These are phyloP conservation scores for Xerus inauris DNA, from an alignment of 2,113 vertebrate species.

Conservation along the genomic window DNA sequence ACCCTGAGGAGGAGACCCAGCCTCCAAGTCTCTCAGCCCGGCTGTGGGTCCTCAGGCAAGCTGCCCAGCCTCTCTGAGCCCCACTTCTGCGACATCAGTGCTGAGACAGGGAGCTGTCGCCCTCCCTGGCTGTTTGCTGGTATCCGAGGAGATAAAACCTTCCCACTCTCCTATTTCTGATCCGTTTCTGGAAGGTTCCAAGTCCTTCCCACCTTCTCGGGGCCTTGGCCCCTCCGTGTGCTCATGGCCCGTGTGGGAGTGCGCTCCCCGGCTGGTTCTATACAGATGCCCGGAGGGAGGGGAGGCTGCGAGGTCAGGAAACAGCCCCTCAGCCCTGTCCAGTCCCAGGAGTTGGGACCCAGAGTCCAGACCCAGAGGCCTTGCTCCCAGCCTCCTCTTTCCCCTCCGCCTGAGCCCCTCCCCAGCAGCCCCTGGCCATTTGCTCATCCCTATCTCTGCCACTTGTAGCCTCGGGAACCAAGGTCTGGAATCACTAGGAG, in stretches of 20 bases:
- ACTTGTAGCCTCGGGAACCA: neutral
- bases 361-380: neutral
- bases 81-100: neutral
- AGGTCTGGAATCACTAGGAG: too few relatives aligned
- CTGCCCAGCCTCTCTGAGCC: neutral
- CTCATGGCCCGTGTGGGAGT: too few relatives aligned
- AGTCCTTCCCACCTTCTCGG: neutral
- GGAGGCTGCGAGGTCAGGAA: neutral
- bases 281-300: neutral
- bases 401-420: neutral
- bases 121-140: neutral
- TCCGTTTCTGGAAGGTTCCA: slow-evolving; percentile 18
- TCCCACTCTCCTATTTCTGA: neutral
- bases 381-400: neutral
- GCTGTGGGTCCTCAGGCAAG: fast-evolving
- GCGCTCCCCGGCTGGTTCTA: neutral
- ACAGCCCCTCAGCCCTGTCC: too few relatives aligned
- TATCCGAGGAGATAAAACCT: neutral
- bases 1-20: neutral
- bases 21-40: neutral
- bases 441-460: too few relatives aligned
- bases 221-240: neutral
- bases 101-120: too few relatives aligned
- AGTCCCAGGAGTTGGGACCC: neutral
- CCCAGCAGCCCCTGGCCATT: neutral